phyloP scores from a whole-genome alignment of 2,113 vertebrate species.

The Ophiodon elongatus region DNA sequence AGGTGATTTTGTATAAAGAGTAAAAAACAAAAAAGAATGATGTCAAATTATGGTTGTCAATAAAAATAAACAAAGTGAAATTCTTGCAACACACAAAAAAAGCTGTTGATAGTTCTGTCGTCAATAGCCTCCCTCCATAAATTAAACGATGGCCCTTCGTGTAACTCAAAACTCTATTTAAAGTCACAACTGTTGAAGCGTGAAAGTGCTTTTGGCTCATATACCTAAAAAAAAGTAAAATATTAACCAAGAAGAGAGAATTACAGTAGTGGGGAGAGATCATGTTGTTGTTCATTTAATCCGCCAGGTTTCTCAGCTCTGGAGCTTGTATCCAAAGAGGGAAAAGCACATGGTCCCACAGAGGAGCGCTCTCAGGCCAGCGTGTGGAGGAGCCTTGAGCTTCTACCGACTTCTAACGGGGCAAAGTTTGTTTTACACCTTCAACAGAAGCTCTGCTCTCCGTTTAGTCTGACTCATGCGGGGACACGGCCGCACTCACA shows the following conservation, averaged over 20 bases:
- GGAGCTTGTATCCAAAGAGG: neutral
- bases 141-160: neutral
- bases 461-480: neutral
- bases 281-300: conserved; percentile 25
- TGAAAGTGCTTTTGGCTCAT: neutral
- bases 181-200: conserved; percentile 3
- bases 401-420: neutral
- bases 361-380: neutral
- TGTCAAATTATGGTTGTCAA: neutral
- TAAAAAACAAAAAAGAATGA: neutral
- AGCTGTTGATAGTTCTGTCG: neutral
- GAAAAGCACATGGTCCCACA: neutral
- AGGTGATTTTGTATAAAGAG: neutral
- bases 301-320: neutral
- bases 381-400: conserved; percentile 11
- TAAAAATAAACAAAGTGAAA: neutral
- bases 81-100: neutral
- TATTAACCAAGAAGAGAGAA: neutral
- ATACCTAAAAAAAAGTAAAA: neutral
- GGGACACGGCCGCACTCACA: neutral
- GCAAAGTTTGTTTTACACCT: conserved; percentile 25
- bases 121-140: neutral
- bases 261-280: neutral
- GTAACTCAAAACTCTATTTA: neutral
- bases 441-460: conserved; percentile 10